Percentiles rank a stretch among this genome's conserved stretches.
These are phyloP conservation scores for Cuculus canorus DNA, from an alignment of 2,797 vertebrate genomes.

Conservation along the genomic window DNA sequence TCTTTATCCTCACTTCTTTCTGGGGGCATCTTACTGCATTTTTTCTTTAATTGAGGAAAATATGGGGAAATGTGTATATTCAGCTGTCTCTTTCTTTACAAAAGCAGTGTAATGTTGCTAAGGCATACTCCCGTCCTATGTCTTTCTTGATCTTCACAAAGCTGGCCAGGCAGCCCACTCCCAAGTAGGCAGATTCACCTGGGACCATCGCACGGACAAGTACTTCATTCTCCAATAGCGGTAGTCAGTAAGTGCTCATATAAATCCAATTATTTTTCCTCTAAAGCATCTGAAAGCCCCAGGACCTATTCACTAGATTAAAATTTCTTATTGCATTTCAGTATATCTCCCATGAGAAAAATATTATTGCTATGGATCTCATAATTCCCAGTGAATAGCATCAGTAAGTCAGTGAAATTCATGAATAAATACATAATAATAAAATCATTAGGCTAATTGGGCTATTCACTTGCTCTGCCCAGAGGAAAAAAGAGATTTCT, in stretches of 20 bases:
- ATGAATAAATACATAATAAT: background rate
- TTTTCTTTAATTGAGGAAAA: background rate
- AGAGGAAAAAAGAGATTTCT: background rate
- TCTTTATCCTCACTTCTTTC: background rate
- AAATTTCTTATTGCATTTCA: background rate
- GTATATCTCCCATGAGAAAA: background rate
- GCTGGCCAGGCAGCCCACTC: background rate
- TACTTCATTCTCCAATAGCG: background rate
- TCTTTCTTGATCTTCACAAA: background rate
- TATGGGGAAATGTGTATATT: background rate
- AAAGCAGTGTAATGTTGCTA: background rate
- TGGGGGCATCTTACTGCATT: background rate
- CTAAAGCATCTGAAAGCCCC: background rate
- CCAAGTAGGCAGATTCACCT: background rate
- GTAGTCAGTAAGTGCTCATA: background rate
- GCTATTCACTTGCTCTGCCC: background rate
- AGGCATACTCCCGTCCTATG: background rate
- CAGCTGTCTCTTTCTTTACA: background rate
- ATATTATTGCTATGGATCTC: background rate
- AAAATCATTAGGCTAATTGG: background rate
- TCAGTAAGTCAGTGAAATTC: background rate
- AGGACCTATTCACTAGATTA: background rate
- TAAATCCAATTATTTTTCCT: background rate
- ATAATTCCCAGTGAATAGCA: background rate
- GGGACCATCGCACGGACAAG: fast-evolving